Evolutionary conservation across 2,797 vertebrate species (phyloP).

Genomic region (Pseudotriccus pelzelni): DNA sequence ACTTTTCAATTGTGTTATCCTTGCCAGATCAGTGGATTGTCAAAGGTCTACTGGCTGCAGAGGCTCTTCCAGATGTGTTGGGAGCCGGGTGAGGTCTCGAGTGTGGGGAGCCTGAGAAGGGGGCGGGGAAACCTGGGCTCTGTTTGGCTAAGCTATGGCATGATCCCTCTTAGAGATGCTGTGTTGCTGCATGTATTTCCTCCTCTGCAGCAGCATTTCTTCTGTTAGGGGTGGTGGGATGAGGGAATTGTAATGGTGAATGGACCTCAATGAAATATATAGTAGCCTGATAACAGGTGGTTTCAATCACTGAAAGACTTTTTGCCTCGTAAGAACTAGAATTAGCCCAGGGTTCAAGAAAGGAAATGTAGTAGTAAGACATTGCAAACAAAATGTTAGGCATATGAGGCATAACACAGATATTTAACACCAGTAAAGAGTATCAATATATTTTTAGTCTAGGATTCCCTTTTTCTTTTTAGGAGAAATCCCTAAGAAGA

Average conservation of each 20-base stretch:
- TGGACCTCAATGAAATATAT: background rate
- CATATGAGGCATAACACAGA: background rate
- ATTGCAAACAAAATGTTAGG: background rate
- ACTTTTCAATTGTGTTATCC: background rate
- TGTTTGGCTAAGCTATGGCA: background rate
- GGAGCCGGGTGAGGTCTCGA: background rate
- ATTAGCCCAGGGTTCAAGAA: background rate
- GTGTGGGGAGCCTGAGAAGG: background rate
- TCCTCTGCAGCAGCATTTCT: background rate
- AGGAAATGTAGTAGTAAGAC: background rate
- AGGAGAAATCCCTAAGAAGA: background rate
- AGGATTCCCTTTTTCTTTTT: background rate
- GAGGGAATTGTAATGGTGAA: background rate
- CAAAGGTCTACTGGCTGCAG: background rate
- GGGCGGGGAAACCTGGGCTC: background rate
- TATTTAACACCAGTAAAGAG: background rate
- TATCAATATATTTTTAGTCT: background rate
- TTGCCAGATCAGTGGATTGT: background rate
- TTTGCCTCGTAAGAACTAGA: background rate
- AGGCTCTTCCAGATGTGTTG: background rate
- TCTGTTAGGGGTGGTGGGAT: background rate
- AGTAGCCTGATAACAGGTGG: background rate
- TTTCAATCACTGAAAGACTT: background rate
- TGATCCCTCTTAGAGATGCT: background rate
- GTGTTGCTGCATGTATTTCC: background rate